These are phyloP conservation scores for Capitulum mitella DNA, from an alignment of 2,888 invertebrate species.

Conservation along the genomic window DNA sequence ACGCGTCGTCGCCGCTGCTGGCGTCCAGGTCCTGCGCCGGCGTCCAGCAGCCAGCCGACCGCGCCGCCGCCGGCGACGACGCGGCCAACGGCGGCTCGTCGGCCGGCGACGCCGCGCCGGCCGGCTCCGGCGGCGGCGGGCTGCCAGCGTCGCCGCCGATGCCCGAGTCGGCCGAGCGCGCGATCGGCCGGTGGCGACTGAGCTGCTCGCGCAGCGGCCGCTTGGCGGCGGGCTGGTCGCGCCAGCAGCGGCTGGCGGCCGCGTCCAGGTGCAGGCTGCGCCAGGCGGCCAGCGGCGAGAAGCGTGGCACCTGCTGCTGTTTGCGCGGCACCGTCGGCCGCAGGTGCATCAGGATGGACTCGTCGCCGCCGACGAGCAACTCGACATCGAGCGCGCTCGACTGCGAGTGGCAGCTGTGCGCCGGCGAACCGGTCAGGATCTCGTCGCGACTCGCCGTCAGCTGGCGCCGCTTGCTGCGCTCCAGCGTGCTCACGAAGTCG, in stretches of 20 bases:
- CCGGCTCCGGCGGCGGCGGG: slow-evolving; percentile 43
- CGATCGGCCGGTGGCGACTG: slow-evolving; percentile 28
- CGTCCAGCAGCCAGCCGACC: slow-evolving; percentile 56
- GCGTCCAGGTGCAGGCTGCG: slow-evolving; percentile 41
- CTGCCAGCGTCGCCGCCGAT: slow-evolving; percentile 68
- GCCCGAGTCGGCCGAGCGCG: slow-evolving; percentile 73
- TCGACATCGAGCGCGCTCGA: neutral
- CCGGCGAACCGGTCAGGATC: slow-evolving; percentile 6
- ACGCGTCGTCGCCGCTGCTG: slow-evolving; percentile 43
- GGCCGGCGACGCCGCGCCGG: neutral
- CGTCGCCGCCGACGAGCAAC: slow-evolving; percentile 24
- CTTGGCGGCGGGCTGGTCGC: slow-evolving; percentile 23
- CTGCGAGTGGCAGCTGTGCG: neutral
- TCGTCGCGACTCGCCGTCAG: slow-evolving; percentile 3
- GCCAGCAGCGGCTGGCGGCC: slow-evolving; percentile 26
- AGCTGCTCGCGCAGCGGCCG: neutral
- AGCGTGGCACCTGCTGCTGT: slow-evolving; percentile 65
- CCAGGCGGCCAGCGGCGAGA: slow-evolving; percentile 79
- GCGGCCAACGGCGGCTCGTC: slow-evolving; percentile 34
- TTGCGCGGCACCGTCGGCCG: slow-evolving; percentile 72
- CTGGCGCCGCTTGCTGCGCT: slow-evolving; percentile 4
- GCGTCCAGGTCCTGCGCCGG: slow-evolving; percentile 76
- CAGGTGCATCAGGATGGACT: slow-evolving; percentile 50
- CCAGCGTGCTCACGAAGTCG: slow-evolving; percentile 5
- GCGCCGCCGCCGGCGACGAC: slow-evolving; percentile 36